Evolutionary conservation across 2,797 vertebrate genomes (phyloP).

Genomic region (Lagodon rhomboides): DNA sequence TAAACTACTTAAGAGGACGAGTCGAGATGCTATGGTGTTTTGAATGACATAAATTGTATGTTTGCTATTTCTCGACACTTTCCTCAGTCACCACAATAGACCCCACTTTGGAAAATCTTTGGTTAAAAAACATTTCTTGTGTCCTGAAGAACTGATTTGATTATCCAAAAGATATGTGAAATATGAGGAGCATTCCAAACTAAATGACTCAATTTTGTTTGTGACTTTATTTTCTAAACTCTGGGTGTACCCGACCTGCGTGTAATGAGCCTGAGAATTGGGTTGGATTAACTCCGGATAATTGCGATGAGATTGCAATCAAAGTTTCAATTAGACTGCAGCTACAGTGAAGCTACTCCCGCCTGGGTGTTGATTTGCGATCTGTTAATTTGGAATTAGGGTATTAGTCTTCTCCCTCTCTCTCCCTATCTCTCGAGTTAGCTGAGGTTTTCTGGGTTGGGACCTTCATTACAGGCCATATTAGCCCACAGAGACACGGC

Average conservation of each 20-base stretch:
- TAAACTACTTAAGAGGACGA: neutral
- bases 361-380: constrained; percentile 54
- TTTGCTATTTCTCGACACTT: neutral
- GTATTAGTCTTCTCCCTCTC: constrained; percentile 37
- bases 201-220: constrained; percentile 26
- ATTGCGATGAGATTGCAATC: constrained; percentile 71
- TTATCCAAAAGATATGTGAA: neutral
- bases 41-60: neutral
- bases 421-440: constrained; percentile 7
- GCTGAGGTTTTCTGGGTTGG: neutral
- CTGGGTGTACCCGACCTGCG: constrained; percentile 45
- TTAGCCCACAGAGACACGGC: constrained; percentile 18
- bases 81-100: neutral
- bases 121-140: neutral
- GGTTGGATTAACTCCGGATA: constrained; percentile 69
- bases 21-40: neutral
- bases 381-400: constrained; percentile 62
- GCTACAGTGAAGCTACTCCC: constrained; percentile 50
- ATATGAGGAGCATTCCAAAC: neutral
- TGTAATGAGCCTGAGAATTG: constrained; percentile 64
- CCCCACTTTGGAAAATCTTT: neutral
- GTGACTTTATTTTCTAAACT: constrained; percentile 48
- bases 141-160: neutral
- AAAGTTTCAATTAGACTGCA: constrained; percentile 71
- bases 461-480: neutral